Evolutionary conservation across 2,888 invertebrate genomes (phyloP).

Genomic region (Drosophila flavopinicola): DNA sequence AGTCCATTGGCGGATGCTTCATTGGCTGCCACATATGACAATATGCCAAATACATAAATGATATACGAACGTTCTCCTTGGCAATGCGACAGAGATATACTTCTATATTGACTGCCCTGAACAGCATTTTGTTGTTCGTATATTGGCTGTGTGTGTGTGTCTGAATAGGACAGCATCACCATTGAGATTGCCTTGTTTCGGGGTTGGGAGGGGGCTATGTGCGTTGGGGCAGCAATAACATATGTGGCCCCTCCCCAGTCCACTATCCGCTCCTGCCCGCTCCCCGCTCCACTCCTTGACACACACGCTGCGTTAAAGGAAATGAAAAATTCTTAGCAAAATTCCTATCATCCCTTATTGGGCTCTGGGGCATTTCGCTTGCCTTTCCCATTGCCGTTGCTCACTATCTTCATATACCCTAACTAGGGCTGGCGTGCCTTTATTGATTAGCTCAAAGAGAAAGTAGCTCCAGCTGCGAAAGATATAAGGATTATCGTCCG

Average conservation of each 20-base stretch:
- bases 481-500: no score
- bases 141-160: slow-evolving; percentile 10
- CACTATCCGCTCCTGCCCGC: no score
- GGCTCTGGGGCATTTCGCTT: slow-evolving; percentile 68
- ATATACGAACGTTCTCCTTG: slow-evolving; percentile 26
- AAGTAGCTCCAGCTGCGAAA: no score
- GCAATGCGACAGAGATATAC: background rate
- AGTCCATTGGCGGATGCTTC: slow-evolving; percentile 66
- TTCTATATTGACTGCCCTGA: slow-evolving; percentile 22
- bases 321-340: slow-evolving; percentile 78
- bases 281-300: slow-evolving; percentile 19
- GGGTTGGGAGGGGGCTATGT: background rate
- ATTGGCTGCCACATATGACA: slow-evolving; percentile 61
- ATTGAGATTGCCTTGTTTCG: slow-evolving; percentile 12
- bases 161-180: slow-evolving; percentile 29
- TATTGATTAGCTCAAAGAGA: background rate
- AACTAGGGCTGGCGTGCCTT: background rate
- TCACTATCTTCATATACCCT: slow-evolving; percentile 27
- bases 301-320: slow-evolving; percentile 60
- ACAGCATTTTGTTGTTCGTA: slow-evolving; percentile 6
- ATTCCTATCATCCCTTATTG: slow-evolving; percentile 80
- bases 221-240: slow-evolving; percentile 44
- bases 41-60: slow-evolving; percentile 47
- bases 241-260: slow-evolving; percentile 19
- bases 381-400: slow-evolving; percentile 6